Base-by-base conservation (phyloP, 2,888 invertebrate species). In the Lasioglossum vierecki region DNA sequence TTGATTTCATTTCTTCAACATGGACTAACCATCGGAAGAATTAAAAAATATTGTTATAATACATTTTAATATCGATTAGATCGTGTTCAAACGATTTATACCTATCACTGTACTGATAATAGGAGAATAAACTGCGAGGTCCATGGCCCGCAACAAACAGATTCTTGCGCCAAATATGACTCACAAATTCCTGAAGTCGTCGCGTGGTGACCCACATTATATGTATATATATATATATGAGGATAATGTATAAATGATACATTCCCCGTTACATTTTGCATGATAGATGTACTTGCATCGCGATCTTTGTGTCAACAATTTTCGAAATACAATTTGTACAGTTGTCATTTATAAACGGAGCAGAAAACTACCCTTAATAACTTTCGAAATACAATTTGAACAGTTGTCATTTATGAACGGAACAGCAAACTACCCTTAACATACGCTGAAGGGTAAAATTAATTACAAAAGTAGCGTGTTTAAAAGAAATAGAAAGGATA, bases 91-190 rank as follows among this genome's bases (percentile, higher is more conserved):
- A 4, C 66, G 35, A 35, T 35, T 39, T 39, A 35, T 9, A 68
- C 22, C 35, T 35, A 68, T 68, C 9, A 35, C 22, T 68, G 35
- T 3, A 22, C 66, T 15, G 15, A 68, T 68, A 68, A 35, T 35
- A 35, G 35, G 9, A 35, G 22, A 68, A 68, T 68, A 68, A 35
- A 68, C 66, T 68, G 66, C 9, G 8, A 68, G 66, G 66, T 68
- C 4, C 9, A 8, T 39, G 66, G 66, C 66, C 63, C 4, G 22
- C 18, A 39, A 18, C 22, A 68, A 68, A 68, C 66, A 39, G 66
- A 68, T 68, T 68, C 66, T 9, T 68, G 66, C 35, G 66, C 66
- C 66, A 68, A 68, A 68, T 68, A 9, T 68, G 66, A 68, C 66
- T 68, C 66, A 68, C 35, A 68, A 35, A 68, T 68, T 68, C 18